phyloP scores from a whole-genome alignment of 2,888 invertebrate species.

The Lagria hirta region DNA sequence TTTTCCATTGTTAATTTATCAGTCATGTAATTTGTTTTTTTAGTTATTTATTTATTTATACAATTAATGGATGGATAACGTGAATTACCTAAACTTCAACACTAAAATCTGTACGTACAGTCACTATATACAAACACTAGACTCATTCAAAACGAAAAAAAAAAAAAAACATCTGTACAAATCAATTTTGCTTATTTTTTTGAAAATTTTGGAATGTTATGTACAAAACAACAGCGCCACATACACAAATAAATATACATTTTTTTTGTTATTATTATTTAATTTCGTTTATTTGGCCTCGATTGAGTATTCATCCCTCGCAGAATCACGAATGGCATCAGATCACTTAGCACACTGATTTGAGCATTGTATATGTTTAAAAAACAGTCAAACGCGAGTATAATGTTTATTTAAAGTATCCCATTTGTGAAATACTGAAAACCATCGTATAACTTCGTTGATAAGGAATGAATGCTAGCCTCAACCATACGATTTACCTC shows the following conservation, averaged over 20 bases:
- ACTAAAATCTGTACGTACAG: conserved; percentile 25
- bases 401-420: conserved; percentile 64
- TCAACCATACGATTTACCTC: conserved; percentile 93
- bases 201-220: conserved; percentile 34
- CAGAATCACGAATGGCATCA: conserved; percentile 28
- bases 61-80: conserved; percentile 44
- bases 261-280: conserved; percentile 5
- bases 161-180: conserved; percentile 30
- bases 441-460: conserved; percentile 97
- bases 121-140: conserved; percentile 27
- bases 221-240: conserved; percentile 12
- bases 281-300: conserved; percentile 40
- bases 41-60: conserved; percentile 25
- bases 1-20: conserved; percentile 32
- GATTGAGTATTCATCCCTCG: conserved; percentile 37
- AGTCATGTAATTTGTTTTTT: conserved; percentile 26
- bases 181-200: conserved; percentile 4
- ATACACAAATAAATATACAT: conserved; percentile 22
- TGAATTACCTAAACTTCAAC: conserved; percentile 35
- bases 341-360: conserved; percentile 34
- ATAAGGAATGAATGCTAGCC: conserved; percentile 92
- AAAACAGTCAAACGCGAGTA: conserved; percentile 20
- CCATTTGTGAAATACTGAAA: conserved; percentile 99
- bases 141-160: conserved; percentile 25
- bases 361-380: conserved; percentile 39